Evolutionary conservation across 2,797 vertebrate genomes (phyloP).

Genomic region (Triplophysa bombifrons): DNA sequence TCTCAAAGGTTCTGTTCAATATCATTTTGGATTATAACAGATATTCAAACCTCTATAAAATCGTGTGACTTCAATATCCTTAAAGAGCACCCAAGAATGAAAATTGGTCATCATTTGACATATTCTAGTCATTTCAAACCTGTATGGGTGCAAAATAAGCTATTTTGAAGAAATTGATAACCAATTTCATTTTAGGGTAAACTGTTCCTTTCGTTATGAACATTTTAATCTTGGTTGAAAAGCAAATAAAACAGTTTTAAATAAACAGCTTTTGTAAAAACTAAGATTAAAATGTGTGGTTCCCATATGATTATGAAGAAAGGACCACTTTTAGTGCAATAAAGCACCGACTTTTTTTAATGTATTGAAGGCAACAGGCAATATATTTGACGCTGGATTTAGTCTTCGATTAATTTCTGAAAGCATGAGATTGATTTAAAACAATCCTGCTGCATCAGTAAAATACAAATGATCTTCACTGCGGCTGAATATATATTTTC

Average conservation of each 20-base stretch:
- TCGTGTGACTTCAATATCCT: neutral
- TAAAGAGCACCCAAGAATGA: neutral
- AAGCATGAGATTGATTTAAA: conserved; percentile 50
- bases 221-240: neutral
- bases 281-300: conserved; percentile 13
- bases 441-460: conserved; percentile 45
- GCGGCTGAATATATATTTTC: conserved; percentile 43
- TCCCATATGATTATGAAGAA: too few relatives aligned
- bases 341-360: too few relatives aligned
- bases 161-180: too few relatives aligned
- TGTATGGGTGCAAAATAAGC: too few relatives aligned
- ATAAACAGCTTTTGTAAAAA: too few relatives aligned
- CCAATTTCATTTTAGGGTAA: too few relatives aligned
- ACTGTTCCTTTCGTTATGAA: too few relatives aligned
- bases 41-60: neutral
- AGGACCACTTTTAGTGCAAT: too few relatives aligned
- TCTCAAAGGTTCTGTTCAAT: neutral
- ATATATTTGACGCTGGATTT: conserved; percentile 54
- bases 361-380: conserved; percentile 1
- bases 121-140: too few relatives aligned
- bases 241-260: too few relatives aligned
- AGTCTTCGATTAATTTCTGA: conserved; percentile 51
- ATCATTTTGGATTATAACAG: neutral
- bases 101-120: too few relatives aligned
- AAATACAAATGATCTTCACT: conserved; percentile 43